A percentile compares a stretch with the other conserved stretches of the same genome.
Conservation (phyloP, 1,140 invertebrate genomes). For the Orchesella cincta region DNA sequence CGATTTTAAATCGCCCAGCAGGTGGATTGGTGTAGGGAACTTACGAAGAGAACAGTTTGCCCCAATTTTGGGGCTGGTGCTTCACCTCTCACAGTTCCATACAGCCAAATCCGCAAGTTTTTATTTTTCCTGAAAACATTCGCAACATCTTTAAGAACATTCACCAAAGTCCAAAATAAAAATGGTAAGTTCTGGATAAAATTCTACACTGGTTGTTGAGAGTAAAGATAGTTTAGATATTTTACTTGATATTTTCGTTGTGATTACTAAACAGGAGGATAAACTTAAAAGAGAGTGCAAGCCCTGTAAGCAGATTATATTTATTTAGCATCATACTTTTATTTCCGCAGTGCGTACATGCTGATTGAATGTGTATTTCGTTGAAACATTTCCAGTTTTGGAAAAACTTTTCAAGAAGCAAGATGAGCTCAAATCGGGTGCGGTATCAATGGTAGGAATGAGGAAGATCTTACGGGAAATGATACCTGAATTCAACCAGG, state of each 20-base stretch:
- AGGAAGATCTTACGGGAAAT: conserved; percentile 23
- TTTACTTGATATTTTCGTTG: not conserved
- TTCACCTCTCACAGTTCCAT: not conserved
- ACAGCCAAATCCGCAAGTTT: not conserved
- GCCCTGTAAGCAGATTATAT: conserved; percentile 25
- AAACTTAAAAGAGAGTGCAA: conserved; percentile 41
- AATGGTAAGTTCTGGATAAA: not conserved
- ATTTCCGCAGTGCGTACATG: too few species aligned
- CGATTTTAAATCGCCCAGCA: not conserved
- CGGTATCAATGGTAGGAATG: conserved; percentile 22
- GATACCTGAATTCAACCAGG: conserved; percentile 32
- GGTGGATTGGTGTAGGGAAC: not conserved
- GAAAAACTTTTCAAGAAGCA: conserved; percentile 40
- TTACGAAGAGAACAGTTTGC: not conserved
- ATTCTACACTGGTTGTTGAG: not conserved
- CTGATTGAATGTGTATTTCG: not conserved
- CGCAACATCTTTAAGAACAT: not conserved
- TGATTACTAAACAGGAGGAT: conserved; percentile 32
- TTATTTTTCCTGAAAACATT: not conserved
- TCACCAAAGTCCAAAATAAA: not conserved
- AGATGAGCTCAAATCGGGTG: conserved; percentile 13
- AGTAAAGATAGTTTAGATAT: not conserved
- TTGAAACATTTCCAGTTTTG: conserved; percentile 26
- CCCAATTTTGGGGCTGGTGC: not conserved
- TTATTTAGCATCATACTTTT: not conserved